Evolutionary conservation across 1,140 invertebrate genomes (phyloP).

Genomic region (Conus ventricosus): DNA sequence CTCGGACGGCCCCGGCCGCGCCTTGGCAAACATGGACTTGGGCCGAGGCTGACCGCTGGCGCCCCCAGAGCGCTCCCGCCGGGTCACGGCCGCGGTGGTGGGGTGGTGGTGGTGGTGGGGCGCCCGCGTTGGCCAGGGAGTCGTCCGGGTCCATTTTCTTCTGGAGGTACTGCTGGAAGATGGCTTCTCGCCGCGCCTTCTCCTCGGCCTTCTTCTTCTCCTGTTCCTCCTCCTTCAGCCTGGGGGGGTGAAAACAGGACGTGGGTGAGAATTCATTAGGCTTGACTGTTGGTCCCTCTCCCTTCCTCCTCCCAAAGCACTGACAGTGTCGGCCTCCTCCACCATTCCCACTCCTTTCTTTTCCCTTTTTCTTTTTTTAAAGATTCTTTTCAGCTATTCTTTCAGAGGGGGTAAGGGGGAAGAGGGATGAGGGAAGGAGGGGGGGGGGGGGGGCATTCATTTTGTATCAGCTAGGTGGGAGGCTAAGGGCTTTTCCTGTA

Average conservation of each 20-base stretch:
- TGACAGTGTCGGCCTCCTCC: too few species aligned
- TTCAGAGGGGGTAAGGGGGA: too few species aligned
- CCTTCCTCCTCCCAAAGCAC: too few species aligned
- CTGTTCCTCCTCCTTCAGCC: conserved; percentile 89
- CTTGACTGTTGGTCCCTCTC: too few species aligned
- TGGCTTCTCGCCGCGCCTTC: conserved; percentile 86
- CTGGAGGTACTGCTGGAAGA: conserved; percentile 95
- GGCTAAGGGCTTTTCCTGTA: too few species aligned
- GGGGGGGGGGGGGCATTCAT: too few species aligned
- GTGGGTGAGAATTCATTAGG: too few species aligned
- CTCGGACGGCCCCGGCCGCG: neutral
- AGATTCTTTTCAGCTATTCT: too few species aligned
- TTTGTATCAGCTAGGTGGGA: too few species aligned
- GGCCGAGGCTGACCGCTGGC: conserved; percentile 50
- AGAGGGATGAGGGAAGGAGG: too few species aligned
- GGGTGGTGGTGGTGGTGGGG: conserved; percentile 29
- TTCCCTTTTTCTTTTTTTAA: too few species aligned
- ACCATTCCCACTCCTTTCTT: too few species aligned
- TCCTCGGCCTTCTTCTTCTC: conserved; percentile 93
- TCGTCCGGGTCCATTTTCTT: conserved; percentile 88
- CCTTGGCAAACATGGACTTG: conserved; percentile 61
- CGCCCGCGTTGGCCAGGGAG: neutral
- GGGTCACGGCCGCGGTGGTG: conserved; percentile 9
- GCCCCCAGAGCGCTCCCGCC: neutral
- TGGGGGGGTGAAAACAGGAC: conserved; percentile 60